phyloP scores from a whole-genome alignment of 2,888 invertebrate genomes.

The Elaeidobius kamerunicus region DNA sequence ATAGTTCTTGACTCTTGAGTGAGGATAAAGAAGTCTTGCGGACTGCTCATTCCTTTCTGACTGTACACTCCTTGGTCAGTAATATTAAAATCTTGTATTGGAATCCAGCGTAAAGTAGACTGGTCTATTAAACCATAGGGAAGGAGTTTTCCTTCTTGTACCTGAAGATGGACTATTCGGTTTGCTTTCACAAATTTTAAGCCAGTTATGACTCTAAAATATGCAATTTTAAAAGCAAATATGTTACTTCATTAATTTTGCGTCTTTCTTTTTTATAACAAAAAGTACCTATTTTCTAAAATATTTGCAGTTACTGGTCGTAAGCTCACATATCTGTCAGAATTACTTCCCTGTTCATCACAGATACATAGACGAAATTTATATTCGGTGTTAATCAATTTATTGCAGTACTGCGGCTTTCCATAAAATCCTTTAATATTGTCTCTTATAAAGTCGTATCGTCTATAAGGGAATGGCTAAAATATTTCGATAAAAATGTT shows the following conservation, averaged over 20 bases:
- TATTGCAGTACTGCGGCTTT: constrained; percentile 62
- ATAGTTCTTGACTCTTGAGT: constrained; percentile 71
- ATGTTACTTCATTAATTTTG: constrained; percentile 53
- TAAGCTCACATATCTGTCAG: constrained; percentile 80
- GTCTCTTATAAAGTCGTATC: constrained; percentile 79
- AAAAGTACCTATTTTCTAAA: constrained; percentile 57
- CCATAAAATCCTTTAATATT: constrained; percentile 70
- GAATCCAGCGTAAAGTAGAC: constrained; percentile 63
- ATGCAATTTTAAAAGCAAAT: not conserved
- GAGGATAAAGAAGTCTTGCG: constrained; percentile 71
- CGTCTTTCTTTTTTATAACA: not conserved
- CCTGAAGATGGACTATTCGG: constrained; percentile 77
- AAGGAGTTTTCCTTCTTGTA: constrained; percentile 67
- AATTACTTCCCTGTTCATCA: constrained; percentile 66
- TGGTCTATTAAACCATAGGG: constrained; percentile 64
- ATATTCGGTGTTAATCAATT: constrained; percentile 89
- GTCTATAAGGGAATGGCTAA: no score
- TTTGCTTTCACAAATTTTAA: constrained; percentile 68
- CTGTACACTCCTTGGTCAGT: constrained; percentile 55
- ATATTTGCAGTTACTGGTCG: constrained; percentile 59
- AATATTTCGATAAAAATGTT: no score
- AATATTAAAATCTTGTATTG: constrained; percentile 59
- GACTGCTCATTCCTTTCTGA: constrained; percentile 57
- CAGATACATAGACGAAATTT: constrained; percentile 88
- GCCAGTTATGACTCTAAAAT: constrained; percentile 74